Percentiles rank a stretch among this genome's conserved stretches.
phyloP scores from a whole-genome alignment of 2,797 vertebrate genomes.

The Sebastes hopkinsi region DNA sequence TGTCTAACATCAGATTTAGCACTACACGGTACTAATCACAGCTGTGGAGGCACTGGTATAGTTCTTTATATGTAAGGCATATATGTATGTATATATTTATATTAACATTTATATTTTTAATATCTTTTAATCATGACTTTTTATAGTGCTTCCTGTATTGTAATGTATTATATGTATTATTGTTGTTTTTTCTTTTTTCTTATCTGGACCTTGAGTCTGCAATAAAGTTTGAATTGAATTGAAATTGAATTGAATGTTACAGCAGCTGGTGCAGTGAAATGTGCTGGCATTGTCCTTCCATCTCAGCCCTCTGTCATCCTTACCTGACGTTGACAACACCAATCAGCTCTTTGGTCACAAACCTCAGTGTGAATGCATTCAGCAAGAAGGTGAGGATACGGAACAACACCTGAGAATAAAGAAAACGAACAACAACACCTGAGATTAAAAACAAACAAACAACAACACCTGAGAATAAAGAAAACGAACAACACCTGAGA shows the following conservation, averaged over 20 bases:
- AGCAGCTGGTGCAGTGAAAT: not conserved
- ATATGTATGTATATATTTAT: too few species aligned
- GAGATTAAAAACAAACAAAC: slow-evolving; percentile 39
- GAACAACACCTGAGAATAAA: slow-evolving; percentile 87
- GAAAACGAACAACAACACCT: not conserved
- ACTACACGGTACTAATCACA: too few species aligned
- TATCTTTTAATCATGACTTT: too few species aligned
- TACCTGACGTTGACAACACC: slow-evolving; percentile 97
- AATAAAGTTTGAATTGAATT: too few species aligned
- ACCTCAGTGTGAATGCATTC: slow-evolving; percentile 96
- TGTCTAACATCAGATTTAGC: too few species aligned
- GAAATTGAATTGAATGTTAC: not conserved
- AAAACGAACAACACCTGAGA: not conserved
- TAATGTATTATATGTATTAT: too few species aligned
- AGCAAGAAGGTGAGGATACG: slow-evolving; percentile 91
- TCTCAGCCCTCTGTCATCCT: not conserved
- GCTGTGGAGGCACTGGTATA: too few species aligned
- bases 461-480: slow-evolving; percentile 81
- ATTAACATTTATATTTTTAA: too few species aligned
- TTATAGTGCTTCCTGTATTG: too few species aligned
- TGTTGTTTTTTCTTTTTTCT: too few species aligned
- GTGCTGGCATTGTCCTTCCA: not conserved
- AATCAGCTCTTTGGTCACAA: slow-evolving; percentile 92
- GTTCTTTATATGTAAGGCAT: too few species aligned
- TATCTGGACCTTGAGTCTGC: too few species aligned